These are phyloP conservation scores for Cichladusa arquata DNA, from an alignment of 2,113 vertebrate genomes.

Conservation along the genomic window DNA sequence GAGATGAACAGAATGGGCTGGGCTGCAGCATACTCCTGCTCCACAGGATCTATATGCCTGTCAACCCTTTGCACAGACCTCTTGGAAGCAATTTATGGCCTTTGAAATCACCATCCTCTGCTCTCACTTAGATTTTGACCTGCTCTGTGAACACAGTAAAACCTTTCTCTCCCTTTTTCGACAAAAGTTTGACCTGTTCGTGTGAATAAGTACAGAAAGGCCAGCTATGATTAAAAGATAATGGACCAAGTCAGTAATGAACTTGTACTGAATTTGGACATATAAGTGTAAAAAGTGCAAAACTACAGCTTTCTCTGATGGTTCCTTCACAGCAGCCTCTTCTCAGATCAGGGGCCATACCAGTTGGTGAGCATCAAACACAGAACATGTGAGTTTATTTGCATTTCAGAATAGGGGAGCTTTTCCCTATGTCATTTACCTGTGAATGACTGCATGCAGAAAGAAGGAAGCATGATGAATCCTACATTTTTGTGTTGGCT, in stretches of 20 bases:
- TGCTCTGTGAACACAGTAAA: neutral
- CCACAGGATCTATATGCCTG: neutral
- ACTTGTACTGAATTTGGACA: neutral
- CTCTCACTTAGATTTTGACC: neutral
- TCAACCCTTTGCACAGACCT: neutral
- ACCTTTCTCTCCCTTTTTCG: neutral
- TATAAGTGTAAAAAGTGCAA: neutral
- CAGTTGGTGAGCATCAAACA: neutral
- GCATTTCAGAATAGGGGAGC: neutral
- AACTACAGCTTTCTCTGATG: neutral
- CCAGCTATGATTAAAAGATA: neutral
- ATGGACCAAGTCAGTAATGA: neutral
- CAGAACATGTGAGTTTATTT: neutral
- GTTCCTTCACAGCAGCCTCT: neutral
- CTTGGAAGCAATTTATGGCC: neutral
- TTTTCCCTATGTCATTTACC: neutral
- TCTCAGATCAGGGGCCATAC: neutral
- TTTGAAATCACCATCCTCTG: neutral
- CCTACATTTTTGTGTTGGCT: neutral
- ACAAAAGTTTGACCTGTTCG: neutral
- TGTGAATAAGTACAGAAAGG: neutral
- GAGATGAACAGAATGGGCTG: neutral
- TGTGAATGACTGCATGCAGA: neutral
- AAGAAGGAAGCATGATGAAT: neutral
- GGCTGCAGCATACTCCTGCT: neutral